Percentiles rank a stretch among this genome's conserved stretches.
These are phyloP conservation scores for Calameuta pallipes DNA, from an alignment of 2,888 invertebrate species.

Conservation along the genomic window DNA sequence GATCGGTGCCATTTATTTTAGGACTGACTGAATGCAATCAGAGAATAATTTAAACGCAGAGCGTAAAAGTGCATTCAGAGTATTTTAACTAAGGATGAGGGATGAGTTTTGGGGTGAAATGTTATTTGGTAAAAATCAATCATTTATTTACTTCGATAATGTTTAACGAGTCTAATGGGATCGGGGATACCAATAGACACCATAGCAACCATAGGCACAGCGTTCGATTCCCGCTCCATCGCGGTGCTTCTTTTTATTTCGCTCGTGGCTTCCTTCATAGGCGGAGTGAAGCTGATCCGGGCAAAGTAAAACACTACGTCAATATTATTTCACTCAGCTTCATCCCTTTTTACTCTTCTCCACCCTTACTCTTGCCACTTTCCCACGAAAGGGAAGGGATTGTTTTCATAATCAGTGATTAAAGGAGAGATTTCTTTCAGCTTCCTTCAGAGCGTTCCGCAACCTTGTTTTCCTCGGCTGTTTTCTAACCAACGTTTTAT, in stretches of 20 bases:
- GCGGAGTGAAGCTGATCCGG: slow-evolving; percentile 1
- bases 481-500: neutral
- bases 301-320: slow-evolving; percentile 39
- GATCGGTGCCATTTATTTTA: neutral
- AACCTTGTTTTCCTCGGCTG: neutral
- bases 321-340: slow-evolving; percentile 33
- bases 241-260: neutral
- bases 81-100: neutral
- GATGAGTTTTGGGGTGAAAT: neutral
- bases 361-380: neutral
- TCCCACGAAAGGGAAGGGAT: slow-evolving; percentile 22
- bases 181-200: neutral
- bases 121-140: neutral
- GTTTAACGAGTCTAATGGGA: slow-evolving; percentile 3
- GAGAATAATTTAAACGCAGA: neutral
- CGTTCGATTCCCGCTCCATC: neutral
- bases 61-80: neutral
- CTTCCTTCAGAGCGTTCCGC: neutral
- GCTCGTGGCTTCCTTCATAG: slow-evolving; percentile 6
- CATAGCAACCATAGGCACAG: neutral
- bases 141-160: neutral
- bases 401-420: slow-evolving; percentile 40
- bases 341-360: slow-evolving; percentile 14
- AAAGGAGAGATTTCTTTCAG: slow-evolving; percentile 23
- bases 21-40: neutral